Conservation (phyloP, 2,888 invertebrate genomes). For the Diarsia dahlii region DNA sequence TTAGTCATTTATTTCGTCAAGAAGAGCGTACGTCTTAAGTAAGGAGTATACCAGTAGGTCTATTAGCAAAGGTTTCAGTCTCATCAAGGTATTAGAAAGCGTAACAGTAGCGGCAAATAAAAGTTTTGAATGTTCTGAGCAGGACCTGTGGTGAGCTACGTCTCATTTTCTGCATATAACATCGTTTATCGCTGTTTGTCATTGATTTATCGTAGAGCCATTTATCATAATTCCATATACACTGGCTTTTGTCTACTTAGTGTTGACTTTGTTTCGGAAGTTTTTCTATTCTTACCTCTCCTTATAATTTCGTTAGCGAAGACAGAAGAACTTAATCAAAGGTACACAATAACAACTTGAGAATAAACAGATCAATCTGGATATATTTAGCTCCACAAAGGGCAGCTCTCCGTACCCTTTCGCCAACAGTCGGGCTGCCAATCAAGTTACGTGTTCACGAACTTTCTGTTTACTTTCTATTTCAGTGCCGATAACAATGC, state of each 20-base stretch:
- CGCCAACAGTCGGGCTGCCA: slow-evolving; percentile 37
- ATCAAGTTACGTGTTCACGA: slow-evolving; percentile 52
- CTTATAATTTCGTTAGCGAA: slow-evolving; percentile 8
- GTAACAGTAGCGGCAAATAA: neutral
- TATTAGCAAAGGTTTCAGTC: neutral
- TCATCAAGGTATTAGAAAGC: no score
- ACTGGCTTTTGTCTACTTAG: neutral
- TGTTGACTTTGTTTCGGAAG: neutral
- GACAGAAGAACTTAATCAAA: slow-evolving; percentile 27
- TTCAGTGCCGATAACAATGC: slow-evolving; percentile 29
- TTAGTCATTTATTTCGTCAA: no score
- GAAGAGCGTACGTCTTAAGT: no score
- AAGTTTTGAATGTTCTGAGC: neutral
- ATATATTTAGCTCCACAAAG: slow-evolving; percentile 51
- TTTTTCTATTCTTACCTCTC: neutral
- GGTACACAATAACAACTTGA: slow-evolving; percentile 14
- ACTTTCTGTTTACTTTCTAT: slow-evolving; percentile 53
- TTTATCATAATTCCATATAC: neutral
- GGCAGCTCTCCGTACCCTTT: slow-evolving; percentile 22
- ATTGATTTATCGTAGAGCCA: neutral
- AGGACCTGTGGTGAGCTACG: neutral
- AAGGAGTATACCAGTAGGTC: no score
- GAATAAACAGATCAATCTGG: slow-evolving; percentile 38
- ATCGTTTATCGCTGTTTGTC: neutral
- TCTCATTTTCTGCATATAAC: neutral